Evolutionary conservation across 2,797 vertebrate species (phyloP), one percentile per base, ranked within the genome.

Genomic region (Yasuhikotakia modesta): DNA sequence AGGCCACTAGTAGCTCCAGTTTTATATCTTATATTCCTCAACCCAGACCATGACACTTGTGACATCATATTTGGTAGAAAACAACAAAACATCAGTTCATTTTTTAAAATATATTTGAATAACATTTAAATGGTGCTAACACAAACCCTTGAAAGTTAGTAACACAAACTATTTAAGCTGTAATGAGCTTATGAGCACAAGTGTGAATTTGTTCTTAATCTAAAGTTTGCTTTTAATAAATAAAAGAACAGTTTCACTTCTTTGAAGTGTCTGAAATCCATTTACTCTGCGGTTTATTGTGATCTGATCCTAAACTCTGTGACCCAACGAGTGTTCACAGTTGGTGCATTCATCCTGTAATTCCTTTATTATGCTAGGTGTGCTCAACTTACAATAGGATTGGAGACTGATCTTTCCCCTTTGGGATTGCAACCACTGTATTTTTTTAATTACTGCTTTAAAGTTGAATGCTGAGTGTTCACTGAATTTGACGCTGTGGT

Each of bases 311-410:
- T 78, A 70, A 78, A 84, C 86, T 81, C 70, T 71, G 27, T 64
- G 46, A 70, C 78, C 46, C 85, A 86, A 88, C 89, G 87, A 86
- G 82, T 88, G 85, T 89, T 89, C 87, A 90, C 88, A 91, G 86
- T 85, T 75, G 66, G 84, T 88, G 86, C 87, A 89, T 92, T 91
- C 83, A 91, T 90, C 87, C 86, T 70, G 79, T 91, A 91, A 91
- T 91, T 92, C 89, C 85, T 87, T 58, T 89, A 91, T 90, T 91
- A 91, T 92, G 88, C 86, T 90, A 92, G 89, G 89, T 92, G 88
- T 86, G 87, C 84, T 90, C 87, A 88, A 85, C 89, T 91, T 89
- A 89, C 87, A 91, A 89, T 82, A 83, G 86, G 86, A 87, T 85
- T 87, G 84, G 82, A 91, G 88, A 92, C 87, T 85, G 86, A 91